Conservation (phyloP, 2,113 vertebrate species). For the Gopherus flavomarginatus region DNA sequence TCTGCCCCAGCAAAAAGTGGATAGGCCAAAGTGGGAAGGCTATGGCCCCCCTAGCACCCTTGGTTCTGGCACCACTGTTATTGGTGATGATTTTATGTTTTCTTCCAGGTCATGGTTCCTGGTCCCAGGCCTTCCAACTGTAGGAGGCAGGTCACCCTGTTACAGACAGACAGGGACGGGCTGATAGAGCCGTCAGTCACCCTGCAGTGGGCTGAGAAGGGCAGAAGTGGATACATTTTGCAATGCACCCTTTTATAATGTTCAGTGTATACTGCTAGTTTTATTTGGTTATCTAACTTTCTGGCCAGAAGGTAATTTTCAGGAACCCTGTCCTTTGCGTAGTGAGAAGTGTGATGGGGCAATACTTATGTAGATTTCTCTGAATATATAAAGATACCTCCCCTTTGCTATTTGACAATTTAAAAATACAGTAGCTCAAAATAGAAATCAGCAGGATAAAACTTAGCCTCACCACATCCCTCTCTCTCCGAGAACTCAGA, state of each 20-base stretch:
- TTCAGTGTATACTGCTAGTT: rapidly evolving
- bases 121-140: too few species aligned
- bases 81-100: too few species aligned
- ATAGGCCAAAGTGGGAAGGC: too few species aligned
- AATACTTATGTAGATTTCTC: background rate
- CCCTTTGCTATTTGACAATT: background rate
- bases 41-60: too few species aligned
- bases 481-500: background rate
- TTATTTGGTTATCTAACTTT: background rate
- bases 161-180: too few species aligned
- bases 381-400: background rate
- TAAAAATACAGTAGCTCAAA: background rate
- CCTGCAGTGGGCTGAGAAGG: rapidly evolving
- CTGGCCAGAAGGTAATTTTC: background rate
- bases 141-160: too few species aligned
- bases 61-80: too few species aligned
- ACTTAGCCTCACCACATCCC: background rate
- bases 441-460: background rate
- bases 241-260: background rate
- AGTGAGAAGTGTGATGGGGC: background rate
- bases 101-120: too few species aligned
- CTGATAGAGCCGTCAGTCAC: background rate
- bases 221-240: rapidly evolving
- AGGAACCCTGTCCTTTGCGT: background rate
- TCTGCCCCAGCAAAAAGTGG: too few species aligned